phyloP scores from a whole-genome alignment of 2,888 invertebrate species.

The Hylaea fasciaria region DNA sequence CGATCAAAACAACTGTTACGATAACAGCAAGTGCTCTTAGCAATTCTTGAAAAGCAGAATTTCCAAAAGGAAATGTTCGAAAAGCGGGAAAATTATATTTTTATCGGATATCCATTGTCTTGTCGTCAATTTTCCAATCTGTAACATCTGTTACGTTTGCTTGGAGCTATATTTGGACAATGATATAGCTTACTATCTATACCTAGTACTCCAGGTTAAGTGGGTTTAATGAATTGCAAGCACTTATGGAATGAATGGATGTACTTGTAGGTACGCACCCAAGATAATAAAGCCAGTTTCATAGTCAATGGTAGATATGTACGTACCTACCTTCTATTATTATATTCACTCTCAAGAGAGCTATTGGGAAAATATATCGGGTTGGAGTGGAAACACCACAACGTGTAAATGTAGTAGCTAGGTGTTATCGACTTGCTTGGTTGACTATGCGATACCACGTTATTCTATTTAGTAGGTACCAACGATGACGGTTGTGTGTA shows the following conservation, averaged over 20 bases:
- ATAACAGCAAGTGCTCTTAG: not conserved
- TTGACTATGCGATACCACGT: no score
- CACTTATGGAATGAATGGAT: not conserved
- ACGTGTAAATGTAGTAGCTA: no score
- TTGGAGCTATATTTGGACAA: constrained; percentile 1
- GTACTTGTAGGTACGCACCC: not conserved
- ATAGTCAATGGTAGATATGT: no score
- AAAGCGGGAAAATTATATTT: not conserved
- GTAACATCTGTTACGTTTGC: constrained; percentile 1
- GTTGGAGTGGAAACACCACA: no score
- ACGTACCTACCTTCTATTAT: no score
- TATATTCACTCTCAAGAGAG: no score
- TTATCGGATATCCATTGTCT: constrained; percentile 5
- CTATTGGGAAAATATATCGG: no score
- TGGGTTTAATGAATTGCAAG: not conserved
- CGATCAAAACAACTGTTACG: not conserved
- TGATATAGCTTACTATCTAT: not conserved
- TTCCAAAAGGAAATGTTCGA: not conserved
- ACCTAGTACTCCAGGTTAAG: not conserved
- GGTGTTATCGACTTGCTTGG: no score
- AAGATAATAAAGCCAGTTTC: no score
- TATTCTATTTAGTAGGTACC: no score
- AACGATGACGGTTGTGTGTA: no score
- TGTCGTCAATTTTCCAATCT: constrained; percentile 1
- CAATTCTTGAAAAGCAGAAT: not conserved